These are phyloP conservation scores for Dryobates pubescens DNA, from an alignment of 2,797 vertebrate species.

Conservation along the genomic window DNA sequence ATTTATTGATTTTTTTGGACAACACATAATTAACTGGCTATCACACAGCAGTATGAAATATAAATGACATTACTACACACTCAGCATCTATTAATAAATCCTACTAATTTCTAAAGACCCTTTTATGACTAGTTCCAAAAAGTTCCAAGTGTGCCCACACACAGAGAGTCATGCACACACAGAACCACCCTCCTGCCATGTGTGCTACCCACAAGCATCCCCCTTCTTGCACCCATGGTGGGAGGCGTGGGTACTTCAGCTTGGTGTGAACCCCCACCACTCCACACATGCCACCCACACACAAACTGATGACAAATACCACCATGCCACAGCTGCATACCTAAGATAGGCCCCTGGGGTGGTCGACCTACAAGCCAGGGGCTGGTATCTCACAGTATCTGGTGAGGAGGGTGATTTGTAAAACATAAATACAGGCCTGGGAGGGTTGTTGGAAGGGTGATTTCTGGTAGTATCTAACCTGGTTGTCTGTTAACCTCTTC, in stretches of 20 bases:
- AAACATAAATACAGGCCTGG: not conserved
- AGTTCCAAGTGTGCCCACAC: not conserved
- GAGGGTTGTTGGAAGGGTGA: not conserved
- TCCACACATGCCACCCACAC: not conserved
- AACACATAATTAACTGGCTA: not conserved
- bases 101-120: not conserved
- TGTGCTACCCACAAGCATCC: not conserved
- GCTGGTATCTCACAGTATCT: not conserved
- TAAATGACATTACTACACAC: not conserved
- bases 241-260: not conserved
- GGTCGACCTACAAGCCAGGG: not conserved
- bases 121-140: not conserved
- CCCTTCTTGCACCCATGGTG: not conserved
- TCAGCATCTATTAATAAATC: not conserved
- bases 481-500: not conserved
- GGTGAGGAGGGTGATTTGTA: not conserved
- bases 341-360: too few relatives aligned
- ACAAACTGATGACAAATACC: not conserved
- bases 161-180: fast-evolving
- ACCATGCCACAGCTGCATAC: not conserved
- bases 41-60: not conserved
- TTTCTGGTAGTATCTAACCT: not conserved
- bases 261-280: not conserved
- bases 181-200: not conserved
- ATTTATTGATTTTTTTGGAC: not conserved